These are phyloP conservation scores for Spongilla lacustris DNA, from an alignment of 37 sponge, comb jelly and placozoan species.

Conservation along the genomic window DNA sequence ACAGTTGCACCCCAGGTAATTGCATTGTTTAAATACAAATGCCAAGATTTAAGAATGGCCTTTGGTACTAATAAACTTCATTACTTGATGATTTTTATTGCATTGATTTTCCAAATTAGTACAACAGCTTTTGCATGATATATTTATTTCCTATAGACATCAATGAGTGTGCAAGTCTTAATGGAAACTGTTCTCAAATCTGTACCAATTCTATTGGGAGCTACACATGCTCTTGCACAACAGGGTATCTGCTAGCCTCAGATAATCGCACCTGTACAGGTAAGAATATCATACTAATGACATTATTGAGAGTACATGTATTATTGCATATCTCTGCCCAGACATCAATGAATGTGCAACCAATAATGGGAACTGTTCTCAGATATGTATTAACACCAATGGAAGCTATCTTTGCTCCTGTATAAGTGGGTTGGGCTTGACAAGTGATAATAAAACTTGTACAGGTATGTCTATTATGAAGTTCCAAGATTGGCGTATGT, in stretches of 20 bases:
- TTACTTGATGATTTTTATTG: too few relatives aligned
- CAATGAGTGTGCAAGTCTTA: background rate
- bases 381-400: slow-evolving; percentile 7
- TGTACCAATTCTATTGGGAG: too few relatives aligned
- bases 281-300: background rate
- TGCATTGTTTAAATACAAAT: background rate
- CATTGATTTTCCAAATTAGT: too few relatives aligned
- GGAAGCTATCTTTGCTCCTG: slow-evolving; percentile 24
- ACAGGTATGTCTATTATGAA: background rate
- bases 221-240: too few relatives aligned
- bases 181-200: background rate
- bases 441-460: background rate
- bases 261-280: too few relatives aligned
- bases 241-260: too few relatives aligned
- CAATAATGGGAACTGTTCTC: background rate
- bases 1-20: background rate
- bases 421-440: background rate
- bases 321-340: background rate
- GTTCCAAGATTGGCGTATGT: background rate
- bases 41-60: too few relatives aligned
- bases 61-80: background rate
- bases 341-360: slow-evolving; percentile 18
- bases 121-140: background rate
- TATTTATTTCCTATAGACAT: background rate
- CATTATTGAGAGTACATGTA: too few relatives aligned